Conservation (phyloP, 64 coral and sea anemone genomes). For the Actinia tenebrosa region DNA sequence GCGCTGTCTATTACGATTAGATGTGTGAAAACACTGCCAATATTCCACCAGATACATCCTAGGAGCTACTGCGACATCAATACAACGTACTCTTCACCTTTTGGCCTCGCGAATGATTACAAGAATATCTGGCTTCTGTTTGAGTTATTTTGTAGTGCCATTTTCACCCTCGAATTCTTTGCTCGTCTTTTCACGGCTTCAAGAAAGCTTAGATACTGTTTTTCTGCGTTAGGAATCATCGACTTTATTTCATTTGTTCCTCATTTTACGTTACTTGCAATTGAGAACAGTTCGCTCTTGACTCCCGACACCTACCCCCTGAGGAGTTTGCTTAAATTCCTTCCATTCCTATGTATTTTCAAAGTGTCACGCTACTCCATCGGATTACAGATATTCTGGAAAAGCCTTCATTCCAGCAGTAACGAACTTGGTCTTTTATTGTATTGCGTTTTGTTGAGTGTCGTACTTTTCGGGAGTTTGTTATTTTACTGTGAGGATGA, state of each 20-base stretch:
- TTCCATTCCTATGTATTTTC: constrained; percentile 57
- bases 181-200: constrained; percentile 53
- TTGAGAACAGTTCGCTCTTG: constrained; percentile 21
- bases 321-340: constrained; percentile 40
- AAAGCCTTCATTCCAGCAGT: constrained; percentile 48
- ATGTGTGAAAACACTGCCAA: constrained; percentile 59
- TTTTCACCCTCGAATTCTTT: constrained; percentile 75
- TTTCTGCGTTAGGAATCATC: constrained; percentile 62
- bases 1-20: constrained; percentile 39
- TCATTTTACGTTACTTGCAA: constrained; percentile 32
- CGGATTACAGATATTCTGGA: constrained; percentile 70
- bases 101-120: background rate
- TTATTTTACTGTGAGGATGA: constrained; percentile 69
- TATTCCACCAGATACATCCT: background rate
- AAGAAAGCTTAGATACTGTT: constrained; percentile 34
- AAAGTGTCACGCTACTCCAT: constrained; percentile 83
- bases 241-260: constrained; percentile 75
- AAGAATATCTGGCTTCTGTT: constrained; percentile 58
- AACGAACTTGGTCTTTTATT: constrained; percentile 61
- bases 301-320: constrained; percentile 5
- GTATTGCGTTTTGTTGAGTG: constrained; percentile 58
- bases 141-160: constrained; percentile 53
- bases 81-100: background rate
- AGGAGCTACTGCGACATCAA: constrained; percentile 12
- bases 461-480: constrained; percentile 79